Evolutionary conservation across 2,888 invertebrate species (phyloP).

Genomic region (Dione vanillae): DNA sequence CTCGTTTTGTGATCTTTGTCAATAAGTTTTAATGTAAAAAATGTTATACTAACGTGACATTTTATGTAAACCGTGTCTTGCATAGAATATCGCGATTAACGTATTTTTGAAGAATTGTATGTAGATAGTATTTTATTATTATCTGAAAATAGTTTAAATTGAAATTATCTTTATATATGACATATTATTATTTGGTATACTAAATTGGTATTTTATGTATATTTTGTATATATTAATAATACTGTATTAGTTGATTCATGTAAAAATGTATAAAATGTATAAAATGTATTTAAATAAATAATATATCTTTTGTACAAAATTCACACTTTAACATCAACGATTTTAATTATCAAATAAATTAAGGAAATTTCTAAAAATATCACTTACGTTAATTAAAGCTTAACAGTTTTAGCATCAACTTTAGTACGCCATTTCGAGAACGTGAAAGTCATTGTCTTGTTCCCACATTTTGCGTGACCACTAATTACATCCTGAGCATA

Average conservation of each 20-base stretch:
- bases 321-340: background rate
- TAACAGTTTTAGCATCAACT: conserved; percentile 11
- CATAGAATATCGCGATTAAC: background rate
- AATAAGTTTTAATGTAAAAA: conserved; percentile 59
- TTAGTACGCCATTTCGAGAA: conserved; percentile 45
- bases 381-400: conserved; percentile 9
- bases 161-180: too few relatives aligned
- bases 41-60: conserved; percentile 35
- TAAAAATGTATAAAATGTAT: background rate
- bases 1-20: conserved; percentile 64
- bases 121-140: too few relatives aligned
- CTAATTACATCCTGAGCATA: conserved; percentile 62
- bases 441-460: conserved; percentile 60
- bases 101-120: too few relatives aligned
- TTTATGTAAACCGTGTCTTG: conserved; percentile 16
- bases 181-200: too few relatives aligned
- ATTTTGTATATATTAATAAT: too few relatives aligned
- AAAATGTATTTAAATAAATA: background rate
- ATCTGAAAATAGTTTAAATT: too few relatives aligned
- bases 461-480: conserved; percentile 57
- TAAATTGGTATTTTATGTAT: too few relatives aligned
- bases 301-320: background rate
- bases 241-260: too few relatives aligned
- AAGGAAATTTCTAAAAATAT: background rate
- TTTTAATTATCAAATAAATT: background rate